Evolutionary conservation across 2,797 vertebrate species (phyloP), one percentile per base, ranked within the genome.

Genomic region (Gouania willdenowi): DNA sequence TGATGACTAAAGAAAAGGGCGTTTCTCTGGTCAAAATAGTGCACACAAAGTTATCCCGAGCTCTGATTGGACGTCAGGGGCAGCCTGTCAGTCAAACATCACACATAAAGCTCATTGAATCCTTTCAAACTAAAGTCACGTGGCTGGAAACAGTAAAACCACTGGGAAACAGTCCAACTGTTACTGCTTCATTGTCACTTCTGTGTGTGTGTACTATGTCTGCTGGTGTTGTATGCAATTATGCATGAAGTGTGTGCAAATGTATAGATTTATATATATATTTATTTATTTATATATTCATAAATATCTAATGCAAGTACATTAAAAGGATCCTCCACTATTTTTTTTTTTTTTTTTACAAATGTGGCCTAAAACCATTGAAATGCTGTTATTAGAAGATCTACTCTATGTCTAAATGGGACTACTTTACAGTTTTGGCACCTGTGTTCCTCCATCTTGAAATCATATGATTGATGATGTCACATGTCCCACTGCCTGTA

Each of bases 211-310:
- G 63, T 73, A 48, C 66, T 78, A 66, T 84, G 81, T 86, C 63
- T 82, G 82, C 83, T 84, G 83, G 80, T 86, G 78, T 81, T 85
- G 84, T 83, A 75, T 88, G 83, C 71, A 79, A 76, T 73, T 86
- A 81, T 87, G 81, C 72, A 75, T 81, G 74, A 83, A 62, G 71
- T 88, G 82, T 87, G 80, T 42, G 69, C 68, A 81, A 48, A 59
- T 52, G 76, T 65, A 57, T 68, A 51, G 59, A 23, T 56, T 27
- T 27, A 48, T 78, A n/a, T n/a, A n/a, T n/a, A n/a, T n/a, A n/a
- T n/a, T n/a, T n/a, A n/a, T n/a, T n/a, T n/a, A n/a, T n/a, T n/a
- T n/a, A 24, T 51, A 33, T 28, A 46, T 78, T 63, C 64, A 40
- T 57, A 65, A 42, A 46, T 54, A 59, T 59, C 52, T 41, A 72